Conservation (phyloP, 2,888 invertebrate species). For the Isotomurus palustris region DNA sequence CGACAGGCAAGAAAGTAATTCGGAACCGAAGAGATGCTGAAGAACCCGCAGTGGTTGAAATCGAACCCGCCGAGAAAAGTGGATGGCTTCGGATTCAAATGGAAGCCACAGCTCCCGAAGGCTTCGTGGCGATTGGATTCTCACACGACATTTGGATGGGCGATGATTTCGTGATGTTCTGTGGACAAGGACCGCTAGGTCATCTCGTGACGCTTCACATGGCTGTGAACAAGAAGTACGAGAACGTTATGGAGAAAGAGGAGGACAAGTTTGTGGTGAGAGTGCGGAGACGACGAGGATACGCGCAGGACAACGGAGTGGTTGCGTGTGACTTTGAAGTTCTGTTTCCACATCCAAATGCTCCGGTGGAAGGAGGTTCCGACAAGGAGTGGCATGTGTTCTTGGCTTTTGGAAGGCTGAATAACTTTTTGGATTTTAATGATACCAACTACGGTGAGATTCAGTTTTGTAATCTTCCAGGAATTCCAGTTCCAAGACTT, state of each 20-base stretch:
- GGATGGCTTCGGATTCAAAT: too few relatives aligned
- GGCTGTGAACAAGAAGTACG: conserved; percentile 1
- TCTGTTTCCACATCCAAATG: background rate
- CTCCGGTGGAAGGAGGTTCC: too few relatives aligned
- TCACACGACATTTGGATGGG: conserved; percentile 53
- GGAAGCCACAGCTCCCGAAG: conserved; percentile 13
- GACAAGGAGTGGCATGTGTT: background rate
- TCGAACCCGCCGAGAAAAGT: too few relatives aligned
- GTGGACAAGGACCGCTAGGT: conserved; percentile 2
- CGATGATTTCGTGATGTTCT: conserved; percentile 12
- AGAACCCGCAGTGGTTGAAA: too few relatives aligned
- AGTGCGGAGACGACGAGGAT: background rate
- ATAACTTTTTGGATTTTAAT: background rate
- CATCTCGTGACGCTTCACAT: conserved; percentile 2
- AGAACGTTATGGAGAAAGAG: background rate
- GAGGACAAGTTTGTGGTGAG: background rate
- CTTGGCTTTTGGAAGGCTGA: conserved; percentile 4
- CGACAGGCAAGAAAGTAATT: too few relatives aligned
- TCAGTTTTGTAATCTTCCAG: conserved; percentile 2
- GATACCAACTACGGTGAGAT: conserved; percentile 1
- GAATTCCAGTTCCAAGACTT: background rate
- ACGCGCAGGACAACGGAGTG: conserved; percentile 3
- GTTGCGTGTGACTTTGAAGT: conserved; percentile 7
- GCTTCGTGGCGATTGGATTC: conserved; percentile 71
- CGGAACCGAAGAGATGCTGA: too few relatives aligned